Base-by-base conservation (phyloP, 2,797 vertebrate species). In the Discoglossus pictus region DNA sequence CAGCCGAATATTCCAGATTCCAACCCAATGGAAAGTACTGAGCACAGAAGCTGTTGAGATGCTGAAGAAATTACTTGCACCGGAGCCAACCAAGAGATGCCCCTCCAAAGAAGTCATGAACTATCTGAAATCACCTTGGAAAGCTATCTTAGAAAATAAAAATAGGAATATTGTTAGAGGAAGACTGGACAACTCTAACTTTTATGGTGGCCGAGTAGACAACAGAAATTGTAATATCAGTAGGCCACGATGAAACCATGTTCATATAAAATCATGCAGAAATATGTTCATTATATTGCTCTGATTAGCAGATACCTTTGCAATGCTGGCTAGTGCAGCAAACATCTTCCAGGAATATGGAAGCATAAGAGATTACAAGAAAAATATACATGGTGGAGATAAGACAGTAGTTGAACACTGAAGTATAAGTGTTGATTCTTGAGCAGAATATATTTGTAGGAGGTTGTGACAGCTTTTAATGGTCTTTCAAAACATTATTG, bases 31-130 rank as follows among this genome's bases (percentile, higher is more conserved):
- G 91, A 87, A 73, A 27, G 82, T 73, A 64, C 91, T 91, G 63
- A 91, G 85, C 10, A 81, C 84, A 2, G 79, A 78, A 2, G 88
- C 88, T 9, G 79, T 91, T 83, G 84, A 88, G 75, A 90, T 93
- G 89, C 89, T 93, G 15, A 65, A 71, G 21, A 84, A 83, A 64
- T 80, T 93, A 23, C 74, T 93, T 67, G 76, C 79, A 13, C 68
- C 83, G 61, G 86, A 90, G 47, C 74, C 84, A 46, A 62, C 3
- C 2, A 75, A 80, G 11, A 82, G 91, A 61, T 76, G 79, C 40
- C 73, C 77, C 0, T 80, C 83, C 2, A 84, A 80, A 3, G 84
- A 86, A 20, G 86, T 92, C 17, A 84, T 72, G 70, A 75, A 63
- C 0, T 92, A 83, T 13, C 71, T 88, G 68, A 86, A 86, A 27